Base-by-base conservation (phyloP, 2,113 vertebrate genomes). In the Mungos mungo region DNA sequence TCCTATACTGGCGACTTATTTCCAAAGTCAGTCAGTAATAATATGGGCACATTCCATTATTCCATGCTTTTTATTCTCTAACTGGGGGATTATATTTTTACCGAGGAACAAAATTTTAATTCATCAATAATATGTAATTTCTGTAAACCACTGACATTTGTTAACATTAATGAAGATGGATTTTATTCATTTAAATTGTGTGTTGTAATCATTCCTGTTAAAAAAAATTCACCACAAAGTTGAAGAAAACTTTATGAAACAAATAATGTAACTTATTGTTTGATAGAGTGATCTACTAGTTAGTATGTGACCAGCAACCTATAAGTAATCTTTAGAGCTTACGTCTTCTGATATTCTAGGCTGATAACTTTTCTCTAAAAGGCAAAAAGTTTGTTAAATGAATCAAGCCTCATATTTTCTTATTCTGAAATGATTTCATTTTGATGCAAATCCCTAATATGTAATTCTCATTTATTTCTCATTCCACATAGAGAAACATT, bases 141-240 rank as follows among this genome's bases (percentile, higher is more conserved):
- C 81, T 85, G 1, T 35, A 95, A 47, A 65, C 72, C 33, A 45
- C 6, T 85, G 47, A 68, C 12, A 18, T 5, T 63, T 47, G 9
- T 50, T 93, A 88, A 33, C 27, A 31, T 88, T 88, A 45, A 68
- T 60, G 80, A 72, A 57, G 21, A 23, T 85, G 7, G 4, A 84
- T 80, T 52, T 87, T 54, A 89, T 41, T 92, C 33, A 77, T 45
- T 95, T 90, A 88, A 89, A 90, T 66, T 66, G 4, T 45, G 68
- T 12, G 6, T 94, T 93, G 72, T 91, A 57, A 86, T 50, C 27
- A 82, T 90, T 72, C 5, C 65, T 79, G 23, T 71, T 85, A 90
- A 95, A 97, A 96, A 29, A 79, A 96, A 87, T 33, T 96, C 63
- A 50, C 6, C 7, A 65, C 7, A 87, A 47, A 31, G 81, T 92